Base-by-base conservation (phyloP, 2,113 vertebrate species). In the Eublepharis macularius region DNA sequence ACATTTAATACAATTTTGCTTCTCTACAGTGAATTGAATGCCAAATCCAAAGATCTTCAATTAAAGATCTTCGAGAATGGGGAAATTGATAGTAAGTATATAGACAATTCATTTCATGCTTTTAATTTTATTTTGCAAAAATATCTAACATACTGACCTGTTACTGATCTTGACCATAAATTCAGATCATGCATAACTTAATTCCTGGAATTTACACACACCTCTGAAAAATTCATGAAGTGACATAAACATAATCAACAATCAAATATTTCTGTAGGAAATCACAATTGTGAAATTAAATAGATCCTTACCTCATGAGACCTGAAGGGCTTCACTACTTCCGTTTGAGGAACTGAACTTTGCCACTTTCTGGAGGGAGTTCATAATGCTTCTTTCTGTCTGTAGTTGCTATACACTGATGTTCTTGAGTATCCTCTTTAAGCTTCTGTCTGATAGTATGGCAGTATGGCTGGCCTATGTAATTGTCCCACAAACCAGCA, bases 11-110 rank as follows among this genome's bases (percentile, higher is more conserved):
- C 0, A 1, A 11, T 41, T 41, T 72, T 39, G 1, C 84, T 91
- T 84, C 57, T 89, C 92, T 72, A 36, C 96, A 99, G 99, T 93
- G 98, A 99, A 92, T 86, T 99, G 94, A 99, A 97, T 85, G 98
- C 98, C 92, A 98, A 96, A 95, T 99, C 99, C 36, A 98, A 97
- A 96, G 97, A 98, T 84, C 94, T 99, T 88, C 94, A 92, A 51
- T 94, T 99, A 89, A 96, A 96, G 92, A 66, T 99, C 89, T 73
- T 94, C 78, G 97, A 98, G 91, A 96, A 96, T 13, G 95, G 93
- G 32, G 92, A 84, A 36, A 82, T 89, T 41, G 97, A 97, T 69
- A 95, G 99, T 99, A 94, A 96, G 98, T 97, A 92, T 34, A 6
- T 80, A 89, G 72, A 79, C 45, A 34, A 70, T 21, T 49, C 14